Conservation (phyloP, 2,888 invertebrate species). For the Amblyjoppa fuscipennis region DNA sequence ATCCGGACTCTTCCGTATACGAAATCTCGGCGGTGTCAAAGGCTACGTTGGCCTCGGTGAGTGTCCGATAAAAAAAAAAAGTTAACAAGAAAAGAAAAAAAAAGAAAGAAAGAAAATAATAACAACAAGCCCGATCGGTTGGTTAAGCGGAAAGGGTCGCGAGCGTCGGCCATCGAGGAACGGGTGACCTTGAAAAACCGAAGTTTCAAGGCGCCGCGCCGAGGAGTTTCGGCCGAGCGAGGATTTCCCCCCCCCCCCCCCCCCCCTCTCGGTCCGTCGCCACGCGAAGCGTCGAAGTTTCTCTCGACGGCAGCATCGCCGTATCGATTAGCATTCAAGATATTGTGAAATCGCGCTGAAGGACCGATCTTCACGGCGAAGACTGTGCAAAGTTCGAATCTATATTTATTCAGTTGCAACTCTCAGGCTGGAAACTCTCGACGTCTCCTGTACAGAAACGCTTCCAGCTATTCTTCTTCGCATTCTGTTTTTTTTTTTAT, state of each 20-base stretch:
- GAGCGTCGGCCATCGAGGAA: slow-evolving; percentile 16
- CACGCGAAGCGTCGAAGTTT: background rate
- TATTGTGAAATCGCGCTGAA: slow-evolving; percentile 37
- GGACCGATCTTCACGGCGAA: background rate
- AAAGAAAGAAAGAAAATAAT: no score
- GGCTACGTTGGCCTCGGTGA: slow-evolving; percentile 96
- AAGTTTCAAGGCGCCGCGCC: slow-evolving; percentile 42
- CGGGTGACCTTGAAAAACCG: slow-evolving; percentile 60
- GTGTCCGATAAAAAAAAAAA: slow-evolving; percentile 77
- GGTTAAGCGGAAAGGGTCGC: background rate
- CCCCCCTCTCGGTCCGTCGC: background rate
- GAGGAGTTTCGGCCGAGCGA: background rate
- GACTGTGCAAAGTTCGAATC: slow-evolving; percentile 15
- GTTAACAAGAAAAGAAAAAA: slow-evolving; percentile 17
- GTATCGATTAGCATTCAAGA: background rate
- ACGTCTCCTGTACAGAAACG: slow-evolving; percentile 21
- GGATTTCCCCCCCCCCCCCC: background rate
- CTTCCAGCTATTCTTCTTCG: background rate
- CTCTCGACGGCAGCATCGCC: background rate
- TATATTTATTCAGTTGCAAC: slow-evolving; percentile 39
- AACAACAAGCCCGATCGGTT: slow-evolving; percentile 10
- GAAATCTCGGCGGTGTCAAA: slow-evolving; percentile 96
- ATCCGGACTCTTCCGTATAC: slow-evolving; percentile 94
- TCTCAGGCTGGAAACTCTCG: slow-evolving; percentile 30
- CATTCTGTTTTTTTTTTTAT: slow-evolving; percentile 26